Base-by-base conservation (phyloP, 2,113 vertebrate genomes). In the Tor tambroides region DNA sequence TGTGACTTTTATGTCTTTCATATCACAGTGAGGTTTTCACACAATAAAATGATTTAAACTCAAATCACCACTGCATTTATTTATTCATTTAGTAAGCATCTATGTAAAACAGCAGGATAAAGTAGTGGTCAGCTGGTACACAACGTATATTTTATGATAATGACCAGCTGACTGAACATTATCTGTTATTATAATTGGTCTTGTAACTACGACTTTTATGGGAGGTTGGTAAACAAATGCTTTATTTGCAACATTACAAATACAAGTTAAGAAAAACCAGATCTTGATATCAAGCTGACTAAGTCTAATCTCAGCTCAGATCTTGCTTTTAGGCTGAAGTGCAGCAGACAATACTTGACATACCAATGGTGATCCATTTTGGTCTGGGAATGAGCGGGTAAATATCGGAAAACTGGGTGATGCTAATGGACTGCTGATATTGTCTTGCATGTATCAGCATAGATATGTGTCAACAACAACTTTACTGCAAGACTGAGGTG, bases 231-330 rank as follows among this genome's bases (percentile, higher is more conserved):
- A 59, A 41, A 41, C 56, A 41, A 54, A 59, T 21, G 41, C 46
- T 54, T 26, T 43, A 82, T 49, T 23, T 67, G 81, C 65, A 51
- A 32, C 46, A n/a, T 83, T 67, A 51, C 41, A 30, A 71, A 83
- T 32, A 8, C 65, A 71, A 49, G 19, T 65, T 32, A 83, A 69
- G 41, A 8, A 28, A n/a, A 82, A 51, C 46, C 26, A 49, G 81
- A 83, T 54, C 30, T 80, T 35, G 28, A 72, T 71, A 71, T 83
- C 17, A 83, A 83, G 65, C 28, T 38, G 35, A 56, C 6, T 46
- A 21, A 49, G 30, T 5, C 12, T 83, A 56, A 72, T 83, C 43
- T 82, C 46, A 83, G 21, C 28, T 51, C 65, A 71, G 28, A 56
- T 72, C 81, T 54, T 59, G 1, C 51, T 59, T 56, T 35, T 23